phyloP scores from a whole-genome alignment of 1,140 invertebrate species.

The Acromyrmex echinatior region DNA sequence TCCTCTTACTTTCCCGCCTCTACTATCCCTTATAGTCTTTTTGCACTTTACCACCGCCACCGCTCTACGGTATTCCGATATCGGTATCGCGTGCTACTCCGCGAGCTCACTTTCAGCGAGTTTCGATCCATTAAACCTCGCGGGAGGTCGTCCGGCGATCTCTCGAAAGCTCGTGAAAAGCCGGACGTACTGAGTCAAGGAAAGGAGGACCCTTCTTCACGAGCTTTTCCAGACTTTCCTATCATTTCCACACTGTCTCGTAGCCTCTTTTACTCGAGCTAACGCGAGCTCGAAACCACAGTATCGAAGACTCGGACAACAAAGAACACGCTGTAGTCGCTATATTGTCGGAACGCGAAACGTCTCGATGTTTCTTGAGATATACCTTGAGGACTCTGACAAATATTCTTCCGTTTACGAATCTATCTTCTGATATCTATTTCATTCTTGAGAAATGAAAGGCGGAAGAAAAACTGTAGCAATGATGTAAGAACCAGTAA shows the following conservation, averaged over 20 bases:
- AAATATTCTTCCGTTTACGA: constrained; percentile 28
- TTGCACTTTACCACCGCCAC: background rate
- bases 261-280: background rate
- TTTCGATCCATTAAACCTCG: constrained; percentile 68
- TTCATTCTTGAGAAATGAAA: background rate
- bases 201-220: constrained; percentile 53
- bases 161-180: constrained; percentile 66
- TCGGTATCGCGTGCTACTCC: constrained; percentile 63
- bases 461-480: background rate
- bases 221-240: constrained; percentile 60
- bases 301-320: constrained; percentile 25
- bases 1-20: constrained; percentile 32
- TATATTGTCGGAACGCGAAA: constrained; percentile 11
- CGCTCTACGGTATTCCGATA: constrained; percentile 57
- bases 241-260: constrained; percentile 59
- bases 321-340: constrained; percentile 24
- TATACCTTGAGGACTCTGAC: constrained; percentile 24
- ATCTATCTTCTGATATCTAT: constrained; percentile 18
- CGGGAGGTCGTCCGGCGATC: constrained; percentile 59
- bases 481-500: background rate
- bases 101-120: constrained; percentile 63
- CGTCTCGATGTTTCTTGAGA: constrained; percentile 28
- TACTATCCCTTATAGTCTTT: constrained; percentile 15
- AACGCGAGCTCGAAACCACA: constrained; percentile 19
- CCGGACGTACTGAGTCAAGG: constrained; percentile 54